Evolutionary conservation across 23 tunicate species (phyloP).

Genomic region (Ascidia mentula): DNA sequence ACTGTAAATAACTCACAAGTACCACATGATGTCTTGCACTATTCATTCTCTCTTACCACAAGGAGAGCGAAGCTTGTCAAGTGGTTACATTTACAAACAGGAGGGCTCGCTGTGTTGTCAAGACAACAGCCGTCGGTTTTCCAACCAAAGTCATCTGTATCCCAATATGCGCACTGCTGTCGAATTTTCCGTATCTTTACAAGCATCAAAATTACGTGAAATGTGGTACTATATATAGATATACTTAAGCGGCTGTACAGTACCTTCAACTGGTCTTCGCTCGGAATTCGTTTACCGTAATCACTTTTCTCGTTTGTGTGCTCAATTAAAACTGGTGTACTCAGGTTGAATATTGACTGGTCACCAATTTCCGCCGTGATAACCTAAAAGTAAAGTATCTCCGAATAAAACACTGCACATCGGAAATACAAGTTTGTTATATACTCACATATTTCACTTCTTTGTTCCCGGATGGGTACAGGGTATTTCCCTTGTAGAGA

Average conservation of each 20-base stretch:
- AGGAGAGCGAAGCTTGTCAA: background rate
- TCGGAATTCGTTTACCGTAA: background rate
- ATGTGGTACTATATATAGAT: too few species aligned
- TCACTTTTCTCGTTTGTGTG: background rate
- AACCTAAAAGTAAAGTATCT: background rate
- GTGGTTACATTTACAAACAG: conserved; percentile 9
- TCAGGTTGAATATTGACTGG: background rate
- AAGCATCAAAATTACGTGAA: too few species aligned
- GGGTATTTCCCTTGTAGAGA: background rate
- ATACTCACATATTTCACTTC: background rate
- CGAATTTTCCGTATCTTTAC: background rate
- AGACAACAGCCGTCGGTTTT: conserved; percentile 9
- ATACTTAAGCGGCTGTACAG: too few species aligned
- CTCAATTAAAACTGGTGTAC: background rate
- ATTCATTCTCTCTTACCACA: background rate
- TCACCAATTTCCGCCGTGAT: background rate
- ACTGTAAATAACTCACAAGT: background rate
- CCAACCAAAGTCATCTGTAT: background rate
- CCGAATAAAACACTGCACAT: background rate
- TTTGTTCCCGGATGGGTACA: background rate
- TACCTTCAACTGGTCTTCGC: background rate
- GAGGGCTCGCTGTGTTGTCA: background rate
- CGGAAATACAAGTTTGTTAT: background rate
- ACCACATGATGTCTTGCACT: background rate
- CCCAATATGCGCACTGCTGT: conserved; percentile 16